Evolutionary conservation across 1,140 invertebrate genomes (phyloP).

Genomic region (Dendrolimus kikuchii): DNA sequence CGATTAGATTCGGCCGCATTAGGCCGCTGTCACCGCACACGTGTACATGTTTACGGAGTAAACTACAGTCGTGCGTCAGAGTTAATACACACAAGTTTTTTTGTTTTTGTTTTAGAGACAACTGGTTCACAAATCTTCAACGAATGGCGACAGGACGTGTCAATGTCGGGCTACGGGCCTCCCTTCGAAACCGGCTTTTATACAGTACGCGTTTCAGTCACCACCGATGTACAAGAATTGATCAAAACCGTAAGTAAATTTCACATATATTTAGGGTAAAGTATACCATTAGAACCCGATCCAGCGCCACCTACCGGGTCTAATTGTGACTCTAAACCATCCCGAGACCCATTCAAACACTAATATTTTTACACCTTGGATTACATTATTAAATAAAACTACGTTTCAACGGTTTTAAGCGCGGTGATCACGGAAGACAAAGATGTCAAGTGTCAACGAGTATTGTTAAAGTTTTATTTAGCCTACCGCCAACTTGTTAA

Average conservation of each 20-base stretch:
- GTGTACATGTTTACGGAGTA: background rate
- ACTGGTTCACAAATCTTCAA: constrained; percentile 50
- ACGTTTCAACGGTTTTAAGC: too few relatives aligned
- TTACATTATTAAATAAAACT: too few relatives aligned
- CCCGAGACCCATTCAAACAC: too few relatives aligned
- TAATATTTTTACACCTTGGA: too few relatives aligned
- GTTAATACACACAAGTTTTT: background rate
- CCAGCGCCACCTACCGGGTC: background rate
- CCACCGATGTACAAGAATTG: constrained; percentile 37
- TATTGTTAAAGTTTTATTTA: too few relatives aligned
- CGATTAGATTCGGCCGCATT: too few relatives aligned
- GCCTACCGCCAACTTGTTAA: too few relatives aligned
- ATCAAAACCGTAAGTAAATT: constrained; percentile 30
- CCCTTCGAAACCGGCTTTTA: constrained; percentile 61
- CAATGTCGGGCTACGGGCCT: constrained; percentile 46
- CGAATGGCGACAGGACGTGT: constrained; percentile 58
- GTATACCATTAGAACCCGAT: too few relatives aligned
- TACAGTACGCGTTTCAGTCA: constrained; percentile 43
- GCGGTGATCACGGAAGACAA: too few relatives aligned
- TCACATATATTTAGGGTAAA: background rate
- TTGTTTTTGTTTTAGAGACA: constrained; percentile 27
- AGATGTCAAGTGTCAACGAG: too few relatives aligned
- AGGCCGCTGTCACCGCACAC: too few relatives aligned
- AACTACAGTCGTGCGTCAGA: background rate
- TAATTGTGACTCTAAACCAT: too few relatives aligned